These are phyloP conservation scores for Pammene aurita DNA, from an alignment of 2,888 invertebrate genomes.

Conservation along the genomic window DNA sequence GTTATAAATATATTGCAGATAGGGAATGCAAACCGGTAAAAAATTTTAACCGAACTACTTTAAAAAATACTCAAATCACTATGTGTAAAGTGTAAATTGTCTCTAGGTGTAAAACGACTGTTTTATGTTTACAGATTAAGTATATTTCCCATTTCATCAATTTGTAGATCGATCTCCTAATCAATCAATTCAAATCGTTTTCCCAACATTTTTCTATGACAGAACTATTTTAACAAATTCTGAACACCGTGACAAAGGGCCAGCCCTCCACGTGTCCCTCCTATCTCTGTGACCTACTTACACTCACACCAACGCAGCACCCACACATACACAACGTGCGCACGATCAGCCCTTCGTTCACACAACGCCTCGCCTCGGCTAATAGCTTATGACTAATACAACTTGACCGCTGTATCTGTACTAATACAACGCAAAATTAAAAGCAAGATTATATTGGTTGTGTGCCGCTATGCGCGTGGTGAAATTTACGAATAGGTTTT, in stretches of 20 bases:
- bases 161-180: too few species aligned
- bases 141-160: too few species aligned
- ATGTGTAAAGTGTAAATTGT: too few species aligned
- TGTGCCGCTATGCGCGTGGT: too few species aligned
- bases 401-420: background rate
- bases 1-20: too few species aligned
- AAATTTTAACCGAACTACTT: too few species aligned
- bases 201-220: background rate
- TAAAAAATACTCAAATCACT: too few species aligned
- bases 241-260: constrained; percentile 64
- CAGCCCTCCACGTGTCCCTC: constrained; percentile 79
- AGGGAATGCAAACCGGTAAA: too few species aligned
- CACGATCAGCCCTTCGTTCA: constrained; percentile 48
- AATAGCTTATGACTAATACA: background rate
- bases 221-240: constrained; percentile 16
- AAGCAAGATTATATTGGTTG: background rate
- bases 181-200: too few species aligned
- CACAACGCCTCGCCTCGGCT: background rate
- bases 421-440: background rate
- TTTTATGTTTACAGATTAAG: too few species aligned
- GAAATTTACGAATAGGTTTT: background rate
- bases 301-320: constrained; percentile 58
- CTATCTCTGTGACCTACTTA: constrained; percentile 81
- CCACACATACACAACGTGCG: constrained; percentile 54
- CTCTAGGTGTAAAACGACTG: too few species aligned